A percentile compares a stretch with the other conserved stretches of the same genome.
phyloP scores from a whole-genome alignment of 2,888 invertebrate species.

The Acanthosepion pharaonis region DNA sequence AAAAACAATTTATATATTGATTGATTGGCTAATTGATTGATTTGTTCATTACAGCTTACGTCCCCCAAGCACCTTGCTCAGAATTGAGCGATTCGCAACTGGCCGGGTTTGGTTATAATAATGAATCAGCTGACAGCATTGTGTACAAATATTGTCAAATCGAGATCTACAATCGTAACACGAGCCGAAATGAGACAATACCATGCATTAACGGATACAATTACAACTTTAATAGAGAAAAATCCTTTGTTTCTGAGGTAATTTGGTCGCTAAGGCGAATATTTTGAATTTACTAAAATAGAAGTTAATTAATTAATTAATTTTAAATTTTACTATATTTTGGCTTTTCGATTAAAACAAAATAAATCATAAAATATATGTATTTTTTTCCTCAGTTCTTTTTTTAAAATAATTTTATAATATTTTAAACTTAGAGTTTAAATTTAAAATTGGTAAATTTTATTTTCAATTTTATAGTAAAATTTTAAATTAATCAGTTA shows the following conservation, averaged over 20 bases:
- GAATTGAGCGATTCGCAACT: not conserved
- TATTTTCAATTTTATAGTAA: too few relatives aligned
- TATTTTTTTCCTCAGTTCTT: too few relatives aligned
- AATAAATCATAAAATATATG: too few relatives aligned
- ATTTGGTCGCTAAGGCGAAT: too few relatives aligned
- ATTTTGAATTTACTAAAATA: too few relatives aligned
- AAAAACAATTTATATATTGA: not conserved
- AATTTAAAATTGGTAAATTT: too few relatives aligned
- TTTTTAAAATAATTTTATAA: too few relatives aligned
- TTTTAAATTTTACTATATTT: too few relatives aligned
- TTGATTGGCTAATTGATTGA: not conserved
- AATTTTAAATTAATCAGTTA: too few relatives aligned
- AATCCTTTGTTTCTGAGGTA: slow-evolving; percentile 41
- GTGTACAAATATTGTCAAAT: not conserved
- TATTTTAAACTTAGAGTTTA: too few relatives aligned
- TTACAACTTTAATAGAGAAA: not conserved
- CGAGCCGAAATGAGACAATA: not conserved
- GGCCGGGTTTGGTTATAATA: not conserved
- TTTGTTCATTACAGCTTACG: not conserved
- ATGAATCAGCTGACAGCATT: not conserved
- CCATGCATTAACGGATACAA: not conserved
- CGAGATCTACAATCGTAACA: not conserved
- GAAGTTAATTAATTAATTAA: too few relatives aligned
- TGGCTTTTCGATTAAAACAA: too few relatives aligned
- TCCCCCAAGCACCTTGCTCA: not conserved